Evolutionary conservation across 2,113 vertebrate genomes (phyloP).

Genomic region (Microcebus ravelobensis): DNA sequence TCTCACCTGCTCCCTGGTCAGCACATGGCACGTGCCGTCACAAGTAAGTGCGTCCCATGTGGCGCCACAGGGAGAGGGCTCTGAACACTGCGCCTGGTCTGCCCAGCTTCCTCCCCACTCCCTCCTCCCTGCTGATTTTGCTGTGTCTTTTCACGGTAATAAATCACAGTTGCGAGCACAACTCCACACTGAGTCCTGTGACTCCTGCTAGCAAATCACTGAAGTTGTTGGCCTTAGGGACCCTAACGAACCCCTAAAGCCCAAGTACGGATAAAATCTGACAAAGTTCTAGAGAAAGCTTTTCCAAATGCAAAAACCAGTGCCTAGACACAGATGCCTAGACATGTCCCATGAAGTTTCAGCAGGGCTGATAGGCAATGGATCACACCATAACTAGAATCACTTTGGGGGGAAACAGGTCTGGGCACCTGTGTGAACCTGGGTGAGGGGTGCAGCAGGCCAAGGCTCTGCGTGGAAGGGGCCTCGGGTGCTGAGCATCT

Average conservation of each 20-base stretch:
- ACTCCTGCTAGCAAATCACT: background rate
- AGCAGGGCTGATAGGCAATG: background rate
- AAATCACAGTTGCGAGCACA: background rate
- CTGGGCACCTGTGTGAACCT: background rate
- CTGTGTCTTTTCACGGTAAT: background rate
- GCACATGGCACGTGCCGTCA: background rate
- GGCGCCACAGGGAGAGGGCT: background rate
- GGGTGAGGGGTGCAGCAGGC: background rate
- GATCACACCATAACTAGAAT: too few relatives aligned
- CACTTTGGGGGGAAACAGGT: background rate
- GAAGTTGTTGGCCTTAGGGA: background rate
- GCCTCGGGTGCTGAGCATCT: background rate
- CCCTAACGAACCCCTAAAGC: background rate
- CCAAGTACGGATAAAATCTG: background rate
- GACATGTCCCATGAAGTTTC: accelerated
- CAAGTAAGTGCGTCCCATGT: accelerated
- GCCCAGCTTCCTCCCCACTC: accelerated
- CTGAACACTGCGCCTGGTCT: background rate
- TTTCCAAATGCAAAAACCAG: background rate
- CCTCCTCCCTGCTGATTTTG: background rate
- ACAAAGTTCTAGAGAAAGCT: background rate
- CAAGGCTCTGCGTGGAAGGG: background rate
- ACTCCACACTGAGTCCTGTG: background rate
- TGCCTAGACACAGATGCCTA: background rate
- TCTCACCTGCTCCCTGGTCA: background rate